Conservation (phyloP, 1,140 invertebrate genomes). For the Coptotermes formosanus region DNA sequence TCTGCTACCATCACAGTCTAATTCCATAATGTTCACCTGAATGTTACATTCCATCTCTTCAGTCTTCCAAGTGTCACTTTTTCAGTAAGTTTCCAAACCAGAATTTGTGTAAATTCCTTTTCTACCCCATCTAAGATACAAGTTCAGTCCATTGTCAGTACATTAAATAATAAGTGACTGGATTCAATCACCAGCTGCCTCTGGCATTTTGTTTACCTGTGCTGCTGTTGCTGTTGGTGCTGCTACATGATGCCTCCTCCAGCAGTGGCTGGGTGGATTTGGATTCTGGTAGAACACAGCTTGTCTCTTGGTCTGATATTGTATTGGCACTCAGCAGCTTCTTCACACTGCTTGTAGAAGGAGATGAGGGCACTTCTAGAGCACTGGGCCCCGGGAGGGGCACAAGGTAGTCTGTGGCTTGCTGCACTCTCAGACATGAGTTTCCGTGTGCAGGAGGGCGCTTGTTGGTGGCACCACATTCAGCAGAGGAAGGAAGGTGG, state of each 20-base stretch:
- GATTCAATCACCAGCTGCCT: not conserved
- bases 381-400: conserved; percentile 43
- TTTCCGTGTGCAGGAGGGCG: conserved; percentile 56
- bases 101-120: too few relatives aligned
- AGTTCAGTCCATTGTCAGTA: not conserved
- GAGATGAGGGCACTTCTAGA: conserved; percentile 40
- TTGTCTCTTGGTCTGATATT: conserved; percentile 56
- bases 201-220: not conserved
- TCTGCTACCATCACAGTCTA: too few relatives aligned
- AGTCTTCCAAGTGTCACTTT: too few relatives aligned
- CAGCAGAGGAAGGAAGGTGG: conserved; percentile 57
- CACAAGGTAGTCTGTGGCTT: conserved; percentile 51
- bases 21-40: too few relatives aligned
- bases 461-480: conserved; percentile 62
- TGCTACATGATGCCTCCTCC: conserved; percentile 37
- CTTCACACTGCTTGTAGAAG: conserved; percentile 45
- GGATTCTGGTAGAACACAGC: conserved; percentile 58
- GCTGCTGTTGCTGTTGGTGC: conserved; percentile 10
- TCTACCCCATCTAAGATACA: too few relatives aligned
- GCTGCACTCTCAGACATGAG: conserved; percentile 46
- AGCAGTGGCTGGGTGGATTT: conserved; percentile 48
- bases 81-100: too few relatives aligned
- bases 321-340: conserved; percentile 43
- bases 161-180: not conserved
- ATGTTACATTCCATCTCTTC: too few relatives aligned